Evolutionary conservation across 1,140 invertebrate genomes (phyloP).

Genomic region (Harpegnathos saltator): DNA sequence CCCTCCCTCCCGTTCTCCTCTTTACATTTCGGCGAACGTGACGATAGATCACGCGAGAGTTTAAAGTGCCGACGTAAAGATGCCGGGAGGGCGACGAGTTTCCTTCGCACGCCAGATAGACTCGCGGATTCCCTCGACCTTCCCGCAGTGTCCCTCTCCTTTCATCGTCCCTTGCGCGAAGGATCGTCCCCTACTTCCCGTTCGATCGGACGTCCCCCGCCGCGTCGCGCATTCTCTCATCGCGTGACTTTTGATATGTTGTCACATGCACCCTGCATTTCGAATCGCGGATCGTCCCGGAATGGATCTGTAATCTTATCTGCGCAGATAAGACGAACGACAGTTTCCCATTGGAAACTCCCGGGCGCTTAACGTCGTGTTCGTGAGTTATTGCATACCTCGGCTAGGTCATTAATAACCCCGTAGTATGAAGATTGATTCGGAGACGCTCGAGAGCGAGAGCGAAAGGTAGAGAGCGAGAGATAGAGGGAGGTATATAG

Average conservation of each 20-base stretch:
- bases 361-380: constrained; percentile 68
- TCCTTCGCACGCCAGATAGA: no score
- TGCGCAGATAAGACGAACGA: constrained; percentile 63
- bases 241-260: constrained; percentile 40
- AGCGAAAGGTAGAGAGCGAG: no score
- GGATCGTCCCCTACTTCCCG: not conserved
- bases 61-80: no score
- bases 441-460: constrained; percentile 35
- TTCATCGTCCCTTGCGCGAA: not conserved
- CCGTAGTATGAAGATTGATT: constrained; percentile 74
- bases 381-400: constrained; percentile 68
- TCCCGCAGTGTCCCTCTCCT: not conserved
- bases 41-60: no score
- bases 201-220: not conserved
- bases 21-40: no score
- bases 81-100: no score
- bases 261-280: constrained; percentile 36
- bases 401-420: constrained; percentile 70
- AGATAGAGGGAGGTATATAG: not conserved
- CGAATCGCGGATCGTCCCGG: constrained; percentile 42
- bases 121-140: no score
- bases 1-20: no score
- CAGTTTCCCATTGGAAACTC: constrained; percentile 73
- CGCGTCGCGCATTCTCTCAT: not conserved
- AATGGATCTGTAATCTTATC: constrained; percentile 66